Conservation (phyloP, 2,888 invertebrate genomes). For the Athrips mouffetella region DNA sequence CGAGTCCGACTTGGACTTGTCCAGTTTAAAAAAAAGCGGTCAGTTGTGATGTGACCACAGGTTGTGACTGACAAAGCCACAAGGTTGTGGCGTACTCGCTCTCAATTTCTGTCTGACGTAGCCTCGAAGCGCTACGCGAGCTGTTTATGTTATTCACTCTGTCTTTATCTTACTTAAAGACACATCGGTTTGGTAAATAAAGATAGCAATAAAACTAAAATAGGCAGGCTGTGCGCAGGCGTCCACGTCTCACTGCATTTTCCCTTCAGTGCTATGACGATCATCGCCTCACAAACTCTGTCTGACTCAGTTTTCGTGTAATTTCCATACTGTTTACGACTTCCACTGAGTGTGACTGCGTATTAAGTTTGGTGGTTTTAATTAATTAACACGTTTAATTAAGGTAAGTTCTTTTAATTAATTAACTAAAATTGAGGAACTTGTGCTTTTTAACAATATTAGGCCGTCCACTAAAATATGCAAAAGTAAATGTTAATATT, state of each 20-base stretch:
- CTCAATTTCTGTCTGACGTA: constrained; percentile 49
- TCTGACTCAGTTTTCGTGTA: constrained; percentile 32
- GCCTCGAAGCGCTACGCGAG: constrained; percentile 14
- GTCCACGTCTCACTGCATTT: constrained; percentile 42
- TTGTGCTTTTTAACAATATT: constrained; percentile 26
- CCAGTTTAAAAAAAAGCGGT: too few relatives aligned
- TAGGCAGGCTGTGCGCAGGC: constrained; percentile 38
- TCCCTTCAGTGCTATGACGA: constrained; percentile 30
- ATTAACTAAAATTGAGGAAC: neutral
- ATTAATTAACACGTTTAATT: neutral
- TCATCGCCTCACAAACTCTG: constrained; percentile 33
- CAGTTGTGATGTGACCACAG: too few relatives aligned
- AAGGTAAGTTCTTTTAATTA: constrained; percentile 9
- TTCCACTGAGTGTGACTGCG: neutral
- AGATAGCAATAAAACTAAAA: constrained; percentile 8
- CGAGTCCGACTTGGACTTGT: too few relatives aligned
- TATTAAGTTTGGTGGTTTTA: neutral
- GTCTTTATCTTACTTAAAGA: constrained; percentile 30
- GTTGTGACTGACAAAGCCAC: too few relatives aligned
- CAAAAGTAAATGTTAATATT: neutral
- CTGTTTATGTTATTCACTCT: constrained; percentile 1
- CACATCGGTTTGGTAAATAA: constrained; percentile 16
- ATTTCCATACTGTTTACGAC: constrained; percentile 19
- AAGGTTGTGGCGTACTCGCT: constrained; percentile 23
- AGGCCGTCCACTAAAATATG: constrained; percentile 42